These are phyloP conservation scores for Dissostichus mawsoni DNA, from an alignment of 2,113 vertebrate genomes.

Conservation along the genomic window DNA sequence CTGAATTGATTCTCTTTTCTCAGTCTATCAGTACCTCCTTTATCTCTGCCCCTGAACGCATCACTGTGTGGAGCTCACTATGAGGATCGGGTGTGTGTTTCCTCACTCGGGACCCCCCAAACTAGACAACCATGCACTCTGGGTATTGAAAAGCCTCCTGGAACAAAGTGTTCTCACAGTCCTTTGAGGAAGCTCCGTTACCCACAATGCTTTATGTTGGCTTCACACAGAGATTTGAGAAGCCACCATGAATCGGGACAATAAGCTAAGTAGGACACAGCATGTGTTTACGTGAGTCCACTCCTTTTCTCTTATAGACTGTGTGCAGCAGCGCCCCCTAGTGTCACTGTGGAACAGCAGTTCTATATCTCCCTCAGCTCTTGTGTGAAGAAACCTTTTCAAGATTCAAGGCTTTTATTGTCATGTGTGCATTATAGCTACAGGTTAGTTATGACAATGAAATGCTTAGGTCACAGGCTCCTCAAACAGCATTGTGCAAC, in stretches of 20 bases:
- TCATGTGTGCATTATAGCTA: too few relatives aligned
- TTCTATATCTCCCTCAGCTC: neutral
- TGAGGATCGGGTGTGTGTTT: slow-evolving; percentile 22
- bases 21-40: neutral
- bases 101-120: neutral
- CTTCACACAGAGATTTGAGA: slow-evolving; percentile 6
- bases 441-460: too few relatives aligned
- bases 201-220: slow-evolving; percentile 41
- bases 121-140: slow-evolving; percentile 13
- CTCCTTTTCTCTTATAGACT: neutral
- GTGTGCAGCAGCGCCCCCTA: slow-evolving; percentile 24
- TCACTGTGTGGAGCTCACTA: neutral
- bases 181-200: slow-evolving; percentile 12
- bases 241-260: slow-evolving; percentile 26
- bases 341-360: slow-evolving; percentile 20
- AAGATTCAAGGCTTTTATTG: neutral
- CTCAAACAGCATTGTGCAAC: too few relatives aligned
- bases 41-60: neutral
- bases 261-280: slow-evolving; percentile 41
- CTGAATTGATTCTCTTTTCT: neutral
- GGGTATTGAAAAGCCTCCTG: neutral
- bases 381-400: neutral
- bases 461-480: too few relatives aligned
- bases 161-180: slow-evolving; percentile 17
- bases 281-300: slow-evolving; percentile 14